Evolutionary conservation across 2,797 vertebrate species (phyloP).

Genomic region (Lophotriccus pileatus): DNA sequence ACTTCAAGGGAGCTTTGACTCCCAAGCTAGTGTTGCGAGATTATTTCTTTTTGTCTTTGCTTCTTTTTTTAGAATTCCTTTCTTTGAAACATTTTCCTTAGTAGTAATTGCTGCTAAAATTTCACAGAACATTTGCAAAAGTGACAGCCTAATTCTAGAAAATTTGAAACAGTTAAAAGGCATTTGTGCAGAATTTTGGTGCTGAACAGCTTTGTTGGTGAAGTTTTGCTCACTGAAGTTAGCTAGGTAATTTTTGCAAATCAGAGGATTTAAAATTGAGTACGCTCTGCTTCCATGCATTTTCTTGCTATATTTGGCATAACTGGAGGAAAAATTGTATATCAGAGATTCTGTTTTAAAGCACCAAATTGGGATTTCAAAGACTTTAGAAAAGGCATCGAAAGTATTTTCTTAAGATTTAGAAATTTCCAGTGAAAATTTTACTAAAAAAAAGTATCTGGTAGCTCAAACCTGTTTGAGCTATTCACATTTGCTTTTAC

Average conservation of each 20-base stretch:
- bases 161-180: slow-evolving; percentile 59
- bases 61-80: slow-evolving; percentile 44
- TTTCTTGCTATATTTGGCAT: slow-evolving; percentile 45
- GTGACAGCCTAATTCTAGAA: slow-evolving; percentile 69
- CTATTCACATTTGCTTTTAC: slow-evolving; percentile 32
- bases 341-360: slow-evolving; percentile 70
- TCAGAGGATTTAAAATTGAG: neutral
- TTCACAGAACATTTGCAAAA: slow-evolving; percentile 47
- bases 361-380: slow-evolving; percentile 63
- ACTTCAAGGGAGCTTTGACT: slow-evolving; percentile 25
- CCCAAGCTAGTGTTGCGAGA: neutral
- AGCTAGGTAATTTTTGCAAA: slow-evolving; percentile 41
- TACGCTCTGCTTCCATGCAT: neutral
- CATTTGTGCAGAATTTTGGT: slow-evolving; percentile 37
- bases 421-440: slow-evolving; percentile 67
- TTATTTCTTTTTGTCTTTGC: neutral
- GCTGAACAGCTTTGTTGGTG: slow-evolving; percentile 20
- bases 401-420: slow-evolving; percentile 63
- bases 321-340: slow-evolving; percentile 40
- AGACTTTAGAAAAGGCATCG: slow-evolving; percentile 48
- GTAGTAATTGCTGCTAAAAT: slow-evolving; percentile 66
- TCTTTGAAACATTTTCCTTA: slow-evolving; percentile 25
- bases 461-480: slow-evolving; percentile 31
- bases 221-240: slow-evolving; percentile 32
- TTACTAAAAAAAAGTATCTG: neutral